phyloP scores from a whole-genome alignment of 2,888 invertebrate genomes.

The Lithophane ornitopus region DNA sequence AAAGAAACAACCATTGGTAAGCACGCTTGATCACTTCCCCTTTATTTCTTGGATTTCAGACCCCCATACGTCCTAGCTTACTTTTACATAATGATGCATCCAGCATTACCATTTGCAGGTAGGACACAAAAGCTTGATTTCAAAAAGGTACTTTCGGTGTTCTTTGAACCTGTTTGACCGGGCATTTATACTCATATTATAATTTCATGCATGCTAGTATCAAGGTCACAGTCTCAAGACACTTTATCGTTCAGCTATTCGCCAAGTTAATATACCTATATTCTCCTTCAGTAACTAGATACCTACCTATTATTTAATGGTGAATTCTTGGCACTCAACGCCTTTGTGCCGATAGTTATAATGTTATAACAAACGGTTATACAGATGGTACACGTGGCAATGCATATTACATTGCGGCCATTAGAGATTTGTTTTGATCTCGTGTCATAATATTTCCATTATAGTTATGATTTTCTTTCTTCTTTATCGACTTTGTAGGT shows the following conservation, averaged over 20 bases:
- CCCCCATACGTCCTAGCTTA: not conserved
- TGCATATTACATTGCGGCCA: constrained; percentile 16
- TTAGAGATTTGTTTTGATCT: constrained; percentile 39
- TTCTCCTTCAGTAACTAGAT: constrained; percentile 31
- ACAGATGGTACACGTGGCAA: constrained; percentile 43
- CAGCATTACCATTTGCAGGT: constrained; percentile 6
- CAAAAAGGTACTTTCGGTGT: not conserved
- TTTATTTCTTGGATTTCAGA: not conserved
- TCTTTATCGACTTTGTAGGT: constrained; percentile 16
- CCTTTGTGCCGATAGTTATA: constrained; percentile 45
- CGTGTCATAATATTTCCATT: constrained; percentile 54
- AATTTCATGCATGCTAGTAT: constrained; percentile 18
- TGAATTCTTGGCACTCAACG: constrained; percentile 60
- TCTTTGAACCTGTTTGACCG: constrained; percentile 23
- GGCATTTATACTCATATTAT: constrained; percentile 13
- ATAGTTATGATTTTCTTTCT: constrained; percentile 23
- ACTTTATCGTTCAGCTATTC: constrained; percentile 23
- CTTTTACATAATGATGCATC: not conserved
- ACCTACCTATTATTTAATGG: constrained; percentile 28
- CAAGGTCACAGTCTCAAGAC: constrained; percentile 36
- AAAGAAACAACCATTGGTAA: not conserved
- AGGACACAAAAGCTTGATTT: not conserved
- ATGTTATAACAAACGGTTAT: constrained; percentile 41
- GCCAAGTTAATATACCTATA: constrained; percentile 27
- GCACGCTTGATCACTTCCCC: not conserved